These are phyloP conservation scores for Hemaris fuciformis DNA, from an alignment of 2,888 invertebrate species.

Conservation along the genomic window DNA sequence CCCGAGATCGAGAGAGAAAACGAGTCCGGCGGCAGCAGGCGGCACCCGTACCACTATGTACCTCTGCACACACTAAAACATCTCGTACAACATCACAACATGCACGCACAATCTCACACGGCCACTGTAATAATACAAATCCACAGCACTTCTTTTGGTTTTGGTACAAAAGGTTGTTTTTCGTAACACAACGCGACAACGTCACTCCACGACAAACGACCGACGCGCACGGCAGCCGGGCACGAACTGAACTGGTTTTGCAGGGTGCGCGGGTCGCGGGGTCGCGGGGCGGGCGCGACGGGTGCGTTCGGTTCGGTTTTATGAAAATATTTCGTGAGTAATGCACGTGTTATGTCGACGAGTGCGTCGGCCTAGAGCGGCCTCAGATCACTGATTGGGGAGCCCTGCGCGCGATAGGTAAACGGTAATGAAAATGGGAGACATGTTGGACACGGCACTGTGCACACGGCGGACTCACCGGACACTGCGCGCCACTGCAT, in stretches of 20 bases:
- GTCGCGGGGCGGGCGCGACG: constrained; percentile 54
- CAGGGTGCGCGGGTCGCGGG: constrained; percentile 52
- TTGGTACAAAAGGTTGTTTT: constrained; percentile 68
- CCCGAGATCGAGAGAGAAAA: constrained; percentile 75
- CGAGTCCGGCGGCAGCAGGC: constrained; percentile 72
- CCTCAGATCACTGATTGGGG: constrained; percentile 74
- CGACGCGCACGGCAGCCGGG: constrained; percentile 77
- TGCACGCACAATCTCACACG: constrained; percentile 74
- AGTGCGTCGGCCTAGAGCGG: constrained; percentile 78
- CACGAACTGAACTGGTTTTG: constrained; percentile 79
- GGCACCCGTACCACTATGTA: constrained; percentile 70
- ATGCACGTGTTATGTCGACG: constrained; percentile 78
- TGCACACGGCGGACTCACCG: constrained; percentile 25
- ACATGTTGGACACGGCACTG: constrained; percentile 39
- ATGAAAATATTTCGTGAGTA: constrained; percentile 82
- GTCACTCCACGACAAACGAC: constrained; percentile 44
- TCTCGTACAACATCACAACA: constrained; percentile 71
- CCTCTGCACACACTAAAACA: constrained; percentile 74
- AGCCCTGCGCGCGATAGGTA: constrained; percentile 57
- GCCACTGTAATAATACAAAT: constrained; percentile 65
- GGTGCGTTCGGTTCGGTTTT: constrained; percentile 78
- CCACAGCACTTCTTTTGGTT: constrained; percentile 75
- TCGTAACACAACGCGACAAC: constrained; percentile 71
- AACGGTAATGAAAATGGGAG: constrained; percentile 49
- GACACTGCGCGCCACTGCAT: constrained; percentile 13